Evolutionary conservation across 2,888 invertebrate genomes (phyloP), one percentile per base, ranked within the genome.

Genomic region (Pilophorus perplexus): DNA sequence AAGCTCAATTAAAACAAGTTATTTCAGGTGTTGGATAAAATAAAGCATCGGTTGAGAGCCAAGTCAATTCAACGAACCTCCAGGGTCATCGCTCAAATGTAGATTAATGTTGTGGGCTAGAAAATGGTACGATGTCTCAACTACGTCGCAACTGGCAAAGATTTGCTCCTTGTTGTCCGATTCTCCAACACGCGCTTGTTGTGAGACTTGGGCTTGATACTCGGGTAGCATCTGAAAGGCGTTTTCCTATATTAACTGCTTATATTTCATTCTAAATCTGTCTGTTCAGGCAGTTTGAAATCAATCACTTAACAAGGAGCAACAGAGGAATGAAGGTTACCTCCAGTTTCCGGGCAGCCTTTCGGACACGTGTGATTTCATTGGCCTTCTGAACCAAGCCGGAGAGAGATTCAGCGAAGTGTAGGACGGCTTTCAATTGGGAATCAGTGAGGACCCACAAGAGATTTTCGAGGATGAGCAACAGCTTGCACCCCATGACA

Each of bases 401-500:
- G 48, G 89, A 84, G 42, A 94, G 79, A 1, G 94, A 91, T 74
- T 90, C 89, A 44, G 92, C 85, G 78, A 96, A 91, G 74, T 91
- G 89, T 25, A 96, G 80, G 55, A 94, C 95, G 12, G 97, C 96
- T 73, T 95, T 89, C 40, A 97, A 79, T 78, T 97, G 97, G 0
- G 95, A 93, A 79, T 96, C 96, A 0, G 97, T 97, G 68, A 97
- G 79, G 42, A 98, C 96, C 97, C 98, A 99, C 27, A 98, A 82
- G 52, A 99, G 82, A 75, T 98, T 96, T 78, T 99, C 97, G 71
- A 99, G 84, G 72, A 97, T 90, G 62, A 98, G 81, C 66, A 92
- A 90, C 70, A 99, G 81, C 62, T 94, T 85, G 23, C 96, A 96
- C 1, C 95, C 92, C 75, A 97, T 81, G 64, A 98, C 87, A 71